These are phyloP conservation scores for Meganola albula DNA, from an alignment of 2,888 invertebrate genomes.

Conservation along the genomic window DNA sequence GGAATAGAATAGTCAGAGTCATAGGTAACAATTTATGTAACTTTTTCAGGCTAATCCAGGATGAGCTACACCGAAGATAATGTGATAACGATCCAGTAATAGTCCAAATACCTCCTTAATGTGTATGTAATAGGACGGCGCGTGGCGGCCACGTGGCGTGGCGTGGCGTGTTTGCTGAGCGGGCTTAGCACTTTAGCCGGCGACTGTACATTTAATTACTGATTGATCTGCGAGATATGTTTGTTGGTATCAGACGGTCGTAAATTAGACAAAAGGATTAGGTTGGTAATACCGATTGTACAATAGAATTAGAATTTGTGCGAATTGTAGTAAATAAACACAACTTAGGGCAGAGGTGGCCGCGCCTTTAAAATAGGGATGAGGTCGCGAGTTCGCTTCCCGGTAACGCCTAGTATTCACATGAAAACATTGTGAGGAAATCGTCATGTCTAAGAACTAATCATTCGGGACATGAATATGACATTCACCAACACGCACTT, in stretches of 20 bases:
- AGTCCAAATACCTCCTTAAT: constrained; percentile 64
- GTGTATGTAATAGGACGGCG: constrained; percentile 58
- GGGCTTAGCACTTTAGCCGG: constrained; percentile 67
- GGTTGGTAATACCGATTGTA: constrained; percentile 25
- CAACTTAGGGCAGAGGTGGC: too few relatives aligned
- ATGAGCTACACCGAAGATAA: constrained; percentile 59
- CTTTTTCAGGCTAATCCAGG: constrained; percentile 61
- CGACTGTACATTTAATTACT: constrained; percentile 64
- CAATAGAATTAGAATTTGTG: constrained; percentile 26
- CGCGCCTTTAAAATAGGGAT: too few relatives aligned
- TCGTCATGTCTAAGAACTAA: too few relatives aligned
- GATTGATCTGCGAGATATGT: constrained; percentile 58
- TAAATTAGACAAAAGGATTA: constrained; percentile 63
- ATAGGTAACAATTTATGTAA: too few relatives aligned
- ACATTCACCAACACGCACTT: too few relatives aligned
- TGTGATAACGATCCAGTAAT: constrained; percentile 65
- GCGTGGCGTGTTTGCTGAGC: constrained; percentile 24
- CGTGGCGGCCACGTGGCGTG: constrained; percentile 50
- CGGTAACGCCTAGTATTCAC: too few relatives aligned
- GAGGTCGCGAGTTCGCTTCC: too few relatives aligned
- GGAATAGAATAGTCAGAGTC: too few relatives aligned
- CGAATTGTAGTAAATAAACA: too few relatives aligned
- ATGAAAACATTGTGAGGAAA: too few relatives aligned
- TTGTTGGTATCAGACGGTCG: constrained; percentile 41
- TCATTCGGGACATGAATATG: too few relatives aligned